Evolutionary conservation across 2,888 invertebrate genomes (phyloP).

Genomic region (Bombylius discolor): DNA sequence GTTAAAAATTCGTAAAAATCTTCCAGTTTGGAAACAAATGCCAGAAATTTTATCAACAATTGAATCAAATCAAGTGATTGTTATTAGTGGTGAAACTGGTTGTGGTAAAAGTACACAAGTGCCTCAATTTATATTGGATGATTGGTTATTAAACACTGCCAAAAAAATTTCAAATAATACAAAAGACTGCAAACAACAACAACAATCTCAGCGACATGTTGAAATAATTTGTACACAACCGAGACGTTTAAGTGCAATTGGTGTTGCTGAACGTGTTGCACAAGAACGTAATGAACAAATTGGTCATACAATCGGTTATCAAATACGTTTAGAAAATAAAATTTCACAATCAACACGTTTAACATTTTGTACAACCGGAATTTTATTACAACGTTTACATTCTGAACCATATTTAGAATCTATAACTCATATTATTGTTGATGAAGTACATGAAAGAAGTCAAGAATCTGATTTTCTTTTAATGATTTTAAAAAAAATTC

Average conservation of each 20-base stretch:
- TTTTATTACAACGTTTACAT: constrained; percentile 69
- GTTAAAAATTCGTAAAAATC: constrained; percentile 45
- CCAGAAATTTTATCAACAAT: constrained; percentile 54
- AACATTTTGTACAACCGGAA: constrained; percentile 89
- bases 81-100: constrained; percentile 74
- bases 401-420: constrained; percentile 60
- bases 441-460: constrained; percentile 88
- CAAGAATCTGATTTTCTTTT: constrained; percentile 84
- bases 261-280: constrained; percentile 83
- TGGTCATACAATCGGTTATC: constrained; percentile 43
- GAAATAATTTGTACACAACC: constrained; percentile 90
- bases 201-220: constrained; percentile 45
- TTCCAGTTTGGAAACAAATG: constrained; percentile 62
- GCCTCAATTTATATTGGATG: constrained; percentile 86
- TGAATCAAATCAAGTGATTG: constrained; percentile 48
- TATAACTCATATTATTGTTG: constrained; percentile 74
- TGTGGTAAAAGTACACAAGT: constrained; percentile 80
- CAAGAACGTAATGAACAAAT: constrained; percentile 65
- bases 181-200: constrained; percentile 33
- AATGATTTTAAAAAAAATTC: constrained; percentile 63
- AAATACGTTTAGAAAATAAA: constrained; percentile 69
- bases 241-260: constrained; percentile 78
- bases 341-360: constrained; percentile 64
- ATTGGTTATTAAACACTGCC: constrained; percentile 48
- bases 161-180: neutral